Evolutionary conservation across 2,113 vertebrate genomes (phyloP), one percentile per base, ranked within the genome.

Genomic region (Motacilla tschutschensis): DNA sequence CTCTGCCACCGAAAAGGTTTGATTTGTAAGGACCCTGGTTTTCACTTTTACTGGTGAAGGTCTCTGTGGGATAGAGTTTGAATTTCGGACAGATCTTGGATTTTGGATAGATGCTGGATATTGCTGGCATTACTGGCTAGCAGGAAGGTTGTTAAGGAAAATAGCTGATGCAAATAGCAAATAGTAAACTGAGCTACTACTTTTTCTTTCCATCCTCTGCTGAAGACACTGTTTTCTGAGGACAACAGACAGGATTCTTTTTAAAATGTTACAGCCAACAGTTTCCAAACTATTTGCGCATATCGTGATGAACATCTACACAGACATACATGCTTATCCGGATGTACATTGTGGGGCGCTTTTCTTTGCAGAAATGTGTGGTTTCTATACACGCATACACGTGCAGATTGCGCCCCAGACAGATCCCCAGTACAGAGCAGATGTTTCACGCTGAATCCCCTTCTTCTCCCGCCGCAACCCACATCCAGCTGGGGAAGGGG

Each of bases 381-480:
- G 14, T 47, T 50, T 51, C 12, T 12, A 5, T 3, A 21, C 8
- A 29, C 1, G 8, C 2, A 24, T 2, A 6, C 1, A 14, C 1
- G 6, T 12, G 40, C 6, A 9, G 9, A 41, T 22, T 1, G 16
- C 14, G 50, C 12, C 9, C 58, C 60, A 6, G 31, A 14, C 14
- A n/a, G 20, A n/a, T 9, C 17, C 21, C 43, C 48, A 5, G 0
- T 0, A 20, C 35, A 35, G 36, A 66, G 48, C 0, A 35, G 40
- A 40, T 6, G 47, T 36, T 57, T 62, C 17, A 20, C 4, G 12
- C 22, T 2, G 51, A 33, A 65, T 26, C 19, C 29, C 25, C 33
- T 59, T 50, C 40, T 16, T 6, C 12, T 24, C 24, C 18, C 20
- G 12, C 58, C 18, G 31, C 51, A 36, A 36, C 18, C 6, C 24